Percentiles rank a stretch among this genome's conserved stretches.
Evolutionary conservation across 2,113 vertebrate species (phyloP).

Genomic region (Callipepla californica): DNA sequence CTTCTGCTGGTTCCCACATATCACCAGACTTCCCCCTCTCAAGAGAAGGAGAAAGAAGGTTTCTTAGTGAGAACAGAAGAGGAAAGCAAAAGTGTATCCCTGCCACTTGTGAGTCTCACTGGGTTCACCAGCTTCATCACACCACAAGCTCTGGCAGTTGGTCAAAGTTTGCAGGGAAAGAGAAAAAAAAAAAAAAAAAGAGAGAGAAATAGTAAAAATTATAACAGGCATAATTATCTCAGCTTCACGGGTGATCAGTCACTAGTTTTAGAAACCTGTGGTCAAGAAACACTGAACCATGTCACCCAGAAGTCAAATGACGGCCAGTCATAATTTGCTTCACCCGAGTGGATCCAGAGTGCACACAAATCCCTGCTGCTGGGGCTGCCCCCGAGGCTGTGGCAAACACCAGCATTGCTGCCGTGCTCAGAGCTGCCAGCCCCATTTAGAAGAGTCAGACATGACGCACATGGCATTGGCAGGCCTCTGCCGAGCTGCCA

Average conservation of each 20-base stretch:
- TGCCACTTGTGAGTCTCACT: not conserved
- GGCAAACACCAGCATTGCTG: accelerated
- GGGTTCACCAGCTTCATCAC: not conserved
- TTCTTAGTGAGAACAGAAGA: not conserved
- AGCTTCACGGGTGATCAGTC: slow-evolving; percentile 19
- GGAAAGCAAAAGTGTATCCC: accelerated
- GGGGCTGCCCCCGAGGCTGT: accelerated
- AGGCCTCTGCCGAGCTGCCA: not conserved
- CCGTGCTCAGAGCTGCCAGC: not conserved
- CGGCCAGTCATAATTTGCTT: not conserved
- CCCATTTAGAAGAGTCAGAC: not conserved
- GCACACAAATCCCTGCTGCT: accelerated
- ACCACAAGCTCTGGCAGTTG: not conserved
- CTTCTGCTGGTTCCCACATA: not conserved
- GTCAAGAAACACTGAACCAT: slow-evolving; percentile 44
- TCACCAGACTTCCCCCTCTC: not conserved
- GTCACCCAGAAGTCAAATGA: slow-evolving; percentile 48
- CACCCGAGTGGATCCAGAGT: accelerated
- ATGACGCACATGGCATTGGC: not conserved
- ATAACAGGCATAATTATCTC: slow-evolving; percentile 49
- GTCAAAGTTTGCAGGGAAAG: not conserved
- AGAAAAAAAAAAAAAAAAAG: not conserved
- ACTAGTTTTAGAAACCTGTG: slow-evolving; percentile 55
- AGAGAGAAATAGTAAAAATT: not conserved
- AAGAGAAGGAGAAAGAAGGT: not conserved